Percentiles rank a stretch among this genome's conserved stretches.
Conservation (phyloP, 2,113 vertebrate genomes). For the Festucalex cinctus region DNA sequence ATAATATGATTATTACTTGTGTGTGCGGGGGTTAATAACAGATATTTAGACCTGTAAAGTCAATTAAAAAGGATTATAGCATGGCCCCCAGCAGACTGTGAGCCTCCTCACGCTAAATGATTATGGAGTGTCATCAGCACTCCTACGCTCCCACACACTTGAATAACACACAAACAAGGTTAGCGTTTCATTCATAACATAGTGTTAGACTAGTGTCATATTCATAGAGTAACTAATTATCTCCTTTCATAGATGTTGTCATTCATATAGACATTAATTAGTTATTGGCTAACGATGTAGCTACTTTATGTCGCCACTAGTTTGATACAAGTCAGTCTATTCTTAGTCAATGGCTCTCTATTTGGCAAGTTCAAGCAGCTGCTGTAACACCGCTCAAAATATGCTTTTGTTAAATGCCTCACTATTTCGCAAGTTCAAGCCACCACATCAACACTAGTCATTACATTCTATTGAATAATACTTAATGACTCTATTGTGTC, state of each 20-base stretch:
- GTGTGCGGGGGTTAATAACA: constrained; percentile 57
- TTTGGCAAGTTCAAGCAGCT: too few species aligned
- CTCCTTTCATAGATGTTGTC: neutral
- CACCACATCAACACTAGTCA: too few species aligned
- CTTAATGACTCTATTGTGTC: neutral
- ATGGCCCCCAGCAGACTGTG: constrained; percentile 61
- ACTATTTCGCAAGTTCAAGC: neutral
- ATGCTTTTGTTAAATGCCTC: neutral
- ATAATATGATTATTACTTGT: constrained; percentile 42
- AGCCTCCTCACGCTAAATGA: constrained; percentile 64
- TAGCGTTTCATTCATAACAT: constrained; percentile 4
- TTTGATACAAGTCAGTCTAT: too few species aligned
- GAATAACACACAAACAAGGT: constrained; percentile 16
- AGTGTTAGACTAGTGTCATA: neutral
- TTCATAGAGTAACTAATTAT: neutral
- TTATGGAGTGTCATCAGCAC: constrained; percentile 63
- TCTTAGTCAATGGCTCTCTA: too few species aligned
- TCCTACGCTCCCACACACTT: constrained; percentile 42
- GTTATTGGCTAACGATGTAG: too few species aligned
- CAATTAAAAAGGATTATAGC: constrained; percentile 68
- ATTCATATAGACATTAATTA: neutral
- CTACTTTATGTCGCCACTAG: too few species aligned
- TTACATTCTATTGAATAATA: too few species aligned
- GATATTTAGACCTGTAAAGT: constrained; percentile 53
- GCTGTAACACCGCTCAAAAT: too few species aligned